phyloP scores from a whole-genome alignment of 2,888 invertebrate genomes.

The Hemithea aestivaria region DNA sequence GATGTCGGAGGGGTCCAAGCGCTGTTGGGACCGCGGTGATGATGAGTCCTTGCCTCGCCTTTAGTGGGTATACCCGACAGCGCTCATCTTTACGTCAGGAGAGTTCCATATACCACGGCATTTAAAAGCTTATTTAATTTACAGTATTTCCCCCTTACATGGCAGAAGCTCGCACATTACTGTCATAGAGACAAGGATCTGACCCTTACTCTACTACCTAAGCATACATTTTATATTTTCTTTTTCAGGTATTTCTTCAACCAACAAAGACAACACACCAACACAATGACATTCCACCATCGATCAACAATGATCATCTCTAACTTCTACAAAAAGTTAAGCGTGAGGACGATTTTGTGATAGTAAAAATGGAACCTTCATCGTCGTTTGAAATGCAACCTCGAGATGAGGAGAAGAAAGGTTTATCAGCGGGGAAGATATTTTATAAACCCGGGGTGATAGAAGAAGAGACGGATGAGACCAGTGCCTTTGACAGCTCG shows the following conservation, averaged over 20 bases:
- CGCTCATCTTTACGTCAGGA: no score
- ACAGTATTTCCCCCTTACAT: no score
- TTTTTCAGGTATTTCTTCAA: slow-evolving; percentile 10
- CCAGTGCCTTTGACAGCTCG: slow-evolving; percentile 68
- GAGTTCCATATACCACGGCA: no score
- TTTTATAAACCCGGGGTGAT: slow-evolving; percentile 71
- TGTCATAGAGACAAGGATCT: no score
- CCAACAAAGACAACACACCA: not conserved
- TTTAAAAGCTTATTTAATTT: no score
- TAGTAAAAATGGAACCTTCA: slow-evolving; percentile 50
- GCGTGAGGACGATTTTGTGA: slow-evolving; percentile 46
- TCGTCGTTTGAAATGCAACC: slow-evolving; percentile 62
- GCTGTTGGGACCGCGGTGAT: no score
- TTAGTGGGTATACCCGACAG: no score
- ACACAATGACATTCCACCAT: slow-evolving; percentile 9
- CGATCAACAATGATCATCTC: slow-evolving; percentile 4
- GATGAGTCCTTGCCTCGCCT: no score
- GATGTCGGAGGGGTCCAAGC: no score
- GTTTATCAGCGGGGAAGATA: slow-evolving; percentile 62
- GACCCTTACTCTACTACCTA: no score
- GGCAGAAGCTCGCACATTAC: no score
- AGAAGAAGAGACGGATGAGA: slow-evolving; percentile 70
- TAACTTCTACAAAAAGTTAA: slow-evolving; percentile 6
- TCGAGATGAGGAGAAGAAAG: slow-evolving; percentile 49
- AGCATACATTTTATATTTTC: not conserved